Evolutionary conservation across 2,888 invertebrate species (phyloP).

Genomic region (Melipona bicolor): DNA sequence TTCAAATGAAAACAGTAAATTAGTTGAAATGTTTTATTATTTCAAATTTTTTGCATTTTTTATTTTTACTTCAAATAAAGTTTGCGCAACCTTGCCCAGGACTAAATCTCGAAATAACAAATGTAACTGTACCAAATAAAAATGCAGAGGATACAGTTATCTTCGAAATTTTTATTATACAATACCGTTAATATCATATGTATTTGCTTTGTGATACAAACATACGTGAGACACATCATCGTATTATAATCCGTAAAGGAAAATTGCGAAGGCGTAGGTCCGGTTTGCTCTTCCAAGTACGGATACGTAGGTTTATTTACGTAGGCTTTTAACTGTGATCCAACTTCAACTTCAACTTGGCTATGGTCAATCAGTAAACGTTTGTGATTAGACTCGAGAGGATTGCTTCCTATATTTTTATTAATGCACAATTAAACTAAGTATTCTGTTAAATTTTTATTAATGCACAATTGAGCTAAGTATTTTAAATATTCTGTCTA

Average conservation of each 20-base stretch:
- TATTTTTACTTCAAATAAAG: too few relatives aligned
- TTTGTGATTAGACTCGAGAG: slow-evolving; percentile 60
- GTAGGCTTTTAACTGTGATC: slow-evolving; percentile 62
- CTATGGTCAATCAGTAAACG: slow-evolving; percentile 63
- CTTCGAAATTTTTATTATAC: not conserved
- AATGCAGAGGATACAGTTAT: too few relatives aligned
- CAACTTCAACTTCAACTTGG: slow-evolving; percentile 53
- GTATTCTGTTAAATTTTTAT: not conserved
- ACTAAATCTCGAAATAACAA: too few relatives aligned
- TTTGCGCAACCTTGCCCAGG: too few relatives aligned
- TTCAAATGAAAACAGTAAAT: too few relatives aligned
- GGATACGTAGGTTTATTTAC: slow-evolving; percentile 60
- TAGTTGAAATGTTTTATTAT: too few relatives aligned
- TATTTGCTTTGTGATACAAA: not conserved
- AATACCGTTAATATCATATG: not conserved
- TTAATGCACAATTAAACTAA: not conserved
- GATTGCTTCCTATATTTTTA: slow-evolving; percentile 42
- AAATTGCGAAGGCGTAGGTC: slow-evolving; percentile 74
- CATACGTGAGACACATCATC: slow-evolving; percentile 4
- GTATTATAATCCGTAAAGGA: slow-evolving; percentile 62
- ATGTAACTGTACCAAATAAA: too few relatives aligned
- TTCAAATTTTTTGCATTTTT: too few relatives aligned
- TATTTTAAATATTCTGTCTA: not conserved
- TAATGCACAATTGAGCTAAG: not conserved
- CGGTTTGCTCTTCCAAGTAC: slow-evolving; percentile 66